phyloP scores from a whole-genome alignment of 2,797 vertebrate genomes.

The Trachops cirrhosus region DNA sequence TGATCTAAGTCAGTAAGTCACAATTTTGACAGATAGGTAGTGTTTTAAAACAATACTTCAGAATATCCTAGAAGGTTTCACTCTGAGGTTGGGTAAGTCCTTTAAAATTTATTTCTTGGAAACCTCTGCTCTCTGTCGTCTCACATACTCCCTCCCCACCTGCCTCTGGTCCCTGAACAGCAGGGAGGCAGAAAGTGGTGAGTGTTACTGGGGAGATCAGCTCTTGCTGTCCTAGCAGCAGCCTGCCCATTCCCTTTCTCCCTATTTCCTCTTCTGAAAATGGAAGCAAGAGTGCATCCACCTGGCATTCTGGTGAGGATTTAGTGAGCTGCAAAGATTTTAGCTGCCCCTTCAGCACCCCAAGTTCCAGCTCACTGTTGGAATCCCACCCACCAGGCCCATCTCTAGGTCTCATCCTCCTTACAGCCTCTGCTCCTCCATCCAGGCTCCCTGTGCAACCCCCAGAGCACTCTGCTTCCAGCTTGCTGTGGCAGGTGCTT shows the following conservation, averaged over 20 bases:
- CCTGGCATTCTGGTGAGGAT: not conserved
- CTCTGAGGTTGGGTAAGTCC: not conserved
- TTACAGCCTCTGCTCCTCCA: not conserved
- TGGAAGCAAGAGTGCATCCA: too few relatives aligned
- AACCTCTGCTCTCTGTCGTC: not conserved
- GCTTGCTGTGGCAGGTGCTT: not conserved
- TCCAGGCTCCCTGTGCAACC: not conserved
- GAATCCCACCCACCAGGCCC: not conserved
- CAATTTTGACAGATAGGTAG: too few relatives aligned
- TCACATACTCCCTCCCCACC: too few relatives aligned
- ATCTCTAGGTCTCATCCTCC: fast-evolving
- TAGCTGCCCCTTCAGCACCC: not conserved
- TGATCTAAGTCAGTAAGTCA: not conserved
- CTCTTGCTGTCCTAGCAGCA: fast-evolving
- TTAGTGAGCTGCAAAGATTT: not conserved
- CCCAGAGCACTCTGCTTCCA: not conserved
- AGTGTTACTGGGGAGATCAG: not conserved
- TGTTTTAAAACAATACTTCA: not conserved
- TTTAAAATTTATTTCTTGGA: not conserved
- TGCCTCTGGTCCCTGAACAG: not conserved
- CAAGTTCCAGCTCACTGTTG: not conserved
- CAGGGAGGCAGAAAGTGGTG: too few relatives aligned
- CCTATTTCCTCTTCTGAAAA: not conserved
- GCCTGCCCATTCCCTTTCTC: not conserved
- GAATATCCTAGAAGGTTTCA: not conserved